phyloP scores from a whole-genome alignment of 1,140 invertebrate genomes.

The Cotesia vestalis region DNA sequence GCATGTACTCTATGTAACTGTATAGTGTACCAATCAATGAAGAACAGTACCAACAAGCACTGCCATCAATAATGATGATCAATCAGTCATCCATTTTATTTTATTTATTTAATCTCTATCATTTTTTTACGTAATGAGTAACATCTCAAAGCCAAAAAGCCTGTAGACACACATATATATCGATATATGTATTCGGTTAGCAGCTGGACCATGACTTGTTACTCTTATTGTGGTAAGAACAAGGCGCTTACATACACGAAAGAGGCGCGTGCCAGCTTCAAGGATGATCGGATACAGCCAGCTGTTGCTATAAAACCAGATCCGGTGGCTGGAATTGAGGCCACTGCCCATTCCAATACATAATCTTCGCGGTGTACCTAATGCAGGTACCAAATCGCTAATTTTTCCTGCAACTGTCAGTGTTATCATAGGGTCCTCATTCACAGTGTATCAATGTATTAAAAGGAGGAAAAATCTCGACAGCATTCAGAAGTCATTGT shows the following conservation, averaged over 20 bases:
- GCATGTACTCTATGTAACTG: slow-evolving; percentile 45
- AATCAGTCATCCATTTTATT: neutral
- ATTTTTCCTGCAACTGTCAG: no score
- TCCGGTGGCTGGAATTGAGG: slow-evolving; percentile 28
- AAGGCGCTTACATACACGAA: slow-evolving; percentile 14
- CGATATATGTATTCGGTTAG: slow-evolving; percentile 24
- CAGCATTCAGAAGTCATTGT: no score
- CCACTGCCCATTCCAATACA: slow-evolving; percentile 11
- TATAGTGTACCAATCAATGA: slow-evolving; percentile 26
- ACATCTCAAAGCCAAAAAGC: no score
- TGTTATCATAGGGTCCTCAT: no score
- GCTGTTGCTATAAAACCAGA: slow-evolving; percentile 36
- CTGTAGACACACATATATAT: neutral
- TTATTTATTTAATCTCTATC: neutral
- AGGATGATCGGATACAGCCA: slow-evolving; percentile 37
- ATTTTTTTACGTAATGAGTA: slow-evolving; percentile 1
- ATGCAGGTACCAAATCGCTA: no score
- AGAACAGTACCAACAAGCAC: slow-evolving; percentile 2
- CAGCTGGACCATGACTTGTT: slow-evolving; percentile 56
- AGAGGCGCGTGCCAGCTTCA: slow-evolving; percentile 34
- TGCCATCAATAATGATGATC: slow-evolving; percentile 1
- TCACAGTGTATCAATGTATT: no score
- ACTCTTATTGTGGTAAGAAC: slow-evolving; percentile 45
- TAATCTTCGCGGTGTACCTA: no score
- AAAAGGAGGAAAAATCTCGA: no score